Evolutionary conservation across 2,888 invertebrate species (phyloP).

Genomic region (Aporophyla lueneburgensis): DNA sequence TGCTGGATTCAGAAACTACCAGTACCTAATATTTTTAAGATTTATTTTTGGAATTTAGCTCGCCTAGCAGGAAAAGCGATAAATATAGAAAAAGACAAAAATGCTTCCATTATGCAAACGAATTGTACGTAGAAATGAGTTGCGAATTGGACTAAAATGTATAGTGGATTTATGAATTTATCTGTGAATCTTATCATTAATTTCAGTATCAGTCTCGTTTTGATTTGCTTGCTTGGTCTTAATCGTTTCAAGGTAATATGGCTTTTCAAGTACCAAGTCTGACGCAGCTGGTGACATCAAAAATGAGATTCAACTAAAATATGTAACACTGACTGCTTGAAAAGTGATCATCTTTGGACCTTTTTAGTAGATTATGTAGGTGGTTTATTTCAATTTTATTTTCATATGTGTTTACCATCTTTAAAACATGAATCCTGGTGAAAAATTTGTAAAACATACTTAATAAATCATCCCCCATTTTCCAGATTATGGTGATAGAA

Average conservation of each 20-base stretch:
- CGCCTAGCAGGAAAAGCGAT: background rate
- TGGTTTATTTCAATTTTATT: background rate
- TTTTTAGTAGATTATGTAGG: background rate
- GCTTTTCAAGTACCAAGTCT: background rate
- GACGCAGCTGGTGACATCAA: background rate
- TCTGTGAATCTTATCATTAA: slow-evolving; percentile 10
- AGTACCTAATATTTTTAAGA: too few relatives aligned
- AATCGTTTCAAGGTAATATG: background rate
- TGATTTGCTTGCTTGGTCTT: background rate
- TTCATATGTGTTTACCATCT: background rate
- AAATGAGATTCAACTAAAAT: background rate
- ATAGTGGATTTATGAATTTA: background rate
- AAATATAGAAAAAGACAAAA: background rate
- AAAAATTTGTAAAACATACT: background rate
- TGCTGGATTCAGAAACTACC: background rate
- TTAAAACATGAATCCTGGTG: too few relatives aligned
- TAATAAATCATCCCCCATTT: slow-evolving; percentile 25
- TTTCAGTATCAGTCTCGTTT: slow-evolving; percentile 13
- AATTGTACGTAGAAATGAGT: background rate
- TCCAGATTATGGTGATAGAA: slow-evolving; percentile 90
- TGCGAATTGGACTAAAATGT: background rate
- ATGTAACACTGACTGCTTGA: background rate
- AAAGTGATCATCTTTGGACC: background rate
- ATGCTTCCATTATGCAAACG: background rate
- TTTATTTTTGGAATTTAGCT: background rate